A percentile compares a stretch with the other conserved stretches of the same genome.
Evolutionary conservation across 2,113 vertebrate genomes (phyloP).

Genomic region (Hemichromis elongatus): DNA sequence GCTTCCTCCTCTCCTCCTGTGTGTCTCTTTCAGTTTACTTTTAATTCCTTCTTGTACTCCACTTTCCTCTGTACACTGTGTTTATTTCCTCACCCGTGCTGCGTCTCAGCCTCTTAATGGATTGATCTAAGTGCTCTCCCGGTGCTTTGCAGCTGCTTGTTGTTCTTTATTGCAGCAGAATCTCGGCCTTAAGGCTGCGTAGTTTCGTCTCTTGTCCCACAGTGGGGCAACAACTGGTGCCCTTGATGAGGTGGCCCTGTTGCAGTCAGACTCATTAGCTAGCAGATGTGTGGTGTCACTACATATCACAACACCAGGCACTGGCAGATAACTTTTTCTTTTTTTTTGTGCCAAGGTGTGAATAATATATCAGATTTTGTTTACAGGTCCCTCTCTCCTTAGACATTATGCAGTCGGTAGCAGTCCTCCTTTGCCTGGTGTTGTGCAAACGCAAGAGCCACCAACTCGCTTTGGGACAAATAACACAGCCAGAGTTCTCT

Average conservation of each 20-base stretch:
- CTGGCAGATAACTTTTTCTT: not conserved
- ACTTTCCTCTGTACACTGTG: conserved; percentile 15
- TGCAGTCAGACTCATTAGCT: conserved; percentile 44
- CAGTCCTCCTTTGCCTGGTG: conserved; percentile 14
- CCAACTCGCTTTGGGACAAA: conserved; percentile 29
- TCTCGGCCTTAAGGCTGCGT: conserved; percentile 23
- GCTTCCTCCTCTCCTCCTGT: not conserved
- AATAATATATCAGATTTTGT: conserved; percentile 59
- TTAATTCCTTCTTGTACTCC: conserved; percentile 44
- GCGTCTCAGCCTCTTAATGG: conserved; percentile 46
- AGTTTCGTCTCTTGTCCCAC: conserved; percentile 15
- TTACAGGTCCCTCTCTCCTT: conserved; percentile 24
- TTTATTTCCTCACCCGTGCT: conserved; percentile 43
- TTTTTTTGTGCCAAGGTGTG: conserved; percentile 27
- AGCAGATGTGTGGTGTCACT: conserved; percentile 52
- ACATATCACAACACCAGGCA: conserved; percentile 39
- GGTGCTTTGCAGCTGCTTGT: conserved; percentile 53
- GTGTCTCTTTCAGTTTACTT: conserved; percentile 42
- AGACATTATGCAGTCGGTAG: conserved; percentile 38
- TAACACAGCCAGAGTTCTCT: conserved; percentile 15
- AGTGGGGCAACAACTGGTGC: conserved; percentile 24
- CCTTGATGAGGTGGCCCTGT: conserved; percentile 44
- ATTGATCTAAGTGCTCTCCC: conserved; percentile 60
- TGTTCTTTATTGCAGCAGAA: conserved; percentile 52
- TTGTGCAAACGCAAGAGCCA: conserved; percentile 8